Conservation (phyloP, 1,140 invertebrate species). For the Mercenaria mercenaria region DNA sequence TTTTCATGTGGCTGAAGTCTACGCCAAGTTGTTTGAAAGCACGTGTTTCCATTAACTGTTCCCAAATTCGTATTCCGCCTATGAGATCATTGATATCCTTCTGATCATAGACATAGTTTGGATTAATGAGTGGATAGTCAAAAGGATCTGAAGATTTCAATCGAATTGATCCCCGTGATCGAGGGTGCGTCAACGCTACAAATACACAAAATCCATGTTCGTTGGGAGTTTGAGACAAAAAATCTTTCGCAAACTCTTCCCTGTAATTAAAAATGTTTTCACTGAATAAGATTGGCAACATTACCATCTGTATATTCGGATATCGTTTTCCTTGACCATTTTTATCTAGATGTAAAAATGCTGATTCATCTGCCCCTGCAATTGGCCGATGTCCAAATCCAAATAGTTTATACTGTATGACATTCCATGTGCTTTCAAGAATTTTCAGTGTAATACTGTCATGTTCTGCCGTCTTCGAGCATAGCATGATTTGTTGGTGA, state of each 20-base stretch:
- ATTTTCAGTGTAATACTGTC: not conserved
- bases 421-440: not conserved
- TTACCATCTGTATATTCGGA: conserved; percentile 26
- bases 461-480: not conserved
- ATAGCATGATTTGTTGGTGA: not conserved
- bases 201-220: conserved; percentile 17
- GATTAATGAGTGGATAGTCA: conserved; percentile 93
- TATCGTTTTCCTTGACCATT: not conserved
- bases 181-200: conserved; percentile 69
- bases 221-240: not conserved
- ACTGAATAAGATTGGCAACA: not conserved
- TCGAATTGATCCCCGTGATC: conserved; percentile 78
- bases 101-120: conserved; percentile 85
- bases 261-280: not conserved
- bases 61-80: conserved; percentile 31
- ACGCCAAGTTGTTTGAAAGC: conserved; percentile 35
- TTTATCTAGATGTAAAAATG: conserved; percentile 29
- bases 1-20: conserved; percentile 14
- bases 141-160: conserved; percentile 90
- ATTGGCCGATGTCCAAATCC: not conserved
- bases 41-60: conserved; percentile 20
- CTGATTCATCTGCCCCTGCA: not conserved
- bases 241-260: not conserved
- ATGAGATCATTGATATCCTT: conserved; percentile 59
- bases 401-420: not conserved